These are phyloP conservation scores for Vespertilio murinus DNA, from an alignment of 2,797 vertebrate species.

Conservation along the genomic window DNA sequence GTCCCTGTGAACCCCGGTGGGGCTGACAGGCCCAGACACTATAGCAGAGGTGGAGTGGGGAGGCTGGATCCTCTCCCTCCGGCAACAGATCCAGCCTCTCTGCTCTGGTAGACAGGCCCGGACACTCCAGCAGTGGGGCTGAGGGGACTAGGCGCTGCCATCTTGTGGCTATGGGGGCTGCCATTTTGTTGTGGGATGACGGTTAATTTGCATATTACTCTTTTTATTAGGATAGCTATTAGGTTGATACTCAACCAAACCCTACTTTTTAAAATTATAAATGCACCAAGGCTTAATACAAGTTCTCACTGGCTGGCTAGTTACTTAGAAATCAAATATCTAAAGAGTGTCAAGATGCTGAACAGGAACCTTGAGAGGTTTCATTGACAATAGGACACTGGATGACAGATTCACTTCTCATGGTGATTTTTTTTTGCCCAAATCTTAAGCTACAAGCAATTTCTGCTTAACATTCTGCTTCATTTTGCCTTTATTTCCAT, in stretches of 20 bases:
- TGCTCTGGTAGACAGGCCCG: too few species aligned
- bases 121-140: too few species aligned
- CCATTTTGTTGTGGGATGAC: too few species aligned
- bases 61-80: too few species aligned
- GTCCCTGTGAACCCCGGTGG: too few species aligned
- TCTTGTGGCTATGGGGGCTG: too few species aligned
- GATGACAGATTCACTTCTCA: neutral
- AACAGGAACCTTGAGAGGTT: neutral
- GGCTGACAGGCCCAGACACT: too few species aligned
- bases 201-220: too few species aligned
- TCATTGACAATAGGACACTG: neutral
- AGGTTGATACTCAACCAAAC: neutral
- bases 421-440: neutral
- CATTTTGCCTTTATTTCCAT: constrained; percentile 44
- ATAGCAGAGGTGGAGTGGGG: too few species aligned
- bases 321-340: neutral
- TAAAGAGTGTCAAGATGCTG: neutral
- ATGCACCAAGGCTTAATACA: neutral
- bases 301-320: neutral
- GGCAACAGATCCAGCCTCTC: too few species aligned
- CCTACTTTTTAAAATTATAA: neutral
- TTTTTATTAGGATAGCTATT: neutral
- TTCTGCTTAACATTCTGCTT: neutral
- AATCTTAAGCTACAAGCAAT: neutral
- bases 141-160: too few species aligned